Percentiles rank a stretch among this genome's conserved stretches.
These are phyloP conservation scores for Lacanobia oleracea DNA, from an alignment of 2,888 invertebrate genomes.

Conservation along the genomic window DNA sequence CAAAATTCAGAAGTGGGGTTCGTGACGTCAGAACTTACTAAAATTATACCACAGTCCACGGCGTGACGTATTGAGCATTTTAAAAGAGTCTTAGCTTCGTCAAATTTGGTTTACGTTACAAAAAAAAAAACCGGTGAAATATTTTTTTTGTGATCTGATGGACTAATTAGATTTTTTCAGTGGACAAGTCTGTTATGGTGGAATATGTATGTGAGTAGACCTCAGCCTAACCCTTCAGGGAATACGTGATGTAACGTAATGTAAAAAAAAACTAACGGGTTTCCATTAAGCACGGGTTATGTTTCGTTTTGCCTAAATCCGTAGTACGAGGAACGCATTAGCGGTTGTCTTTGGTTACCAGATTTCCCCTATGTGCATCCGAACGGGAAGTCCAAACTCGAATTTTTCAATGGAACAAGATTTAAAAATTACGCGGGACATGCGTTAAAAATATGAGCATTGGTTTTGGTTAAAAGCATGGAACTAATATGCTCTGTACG, in stretches of 20 bases:
- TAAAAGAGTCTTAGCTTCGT: too few species aligned
- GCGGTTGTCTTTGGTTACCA: constrained; percentile 57
- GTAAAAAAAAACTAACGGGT: constrained; percentile 13
- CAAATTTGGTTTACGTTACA: too few species aligned
- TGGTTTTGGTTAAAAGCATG: neutral
- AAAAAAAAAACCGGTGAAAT: too few species aligned
- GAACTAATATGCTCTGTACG: neutral
- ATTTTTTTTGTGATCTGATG: too few species aligned
- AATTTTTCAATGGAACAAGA: constrained; percentile 17
- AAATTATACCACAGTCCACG: too few species aligned
- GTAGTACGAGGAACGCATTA: constrained; percentile 71
- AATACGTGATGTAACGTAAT: neutral
- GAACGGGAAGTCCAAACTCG: constrained; percentile 31
- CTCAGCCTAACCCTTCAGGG: neutral
- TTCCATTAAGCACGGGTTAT: constrained; percentile 56
- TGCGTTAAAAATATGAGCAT: neutral
- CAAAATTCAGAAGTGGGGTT: too few species aligned
- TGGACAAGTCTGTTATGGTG: too few species aligned
- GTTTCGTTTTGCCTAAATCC: constrained; percentile 62
- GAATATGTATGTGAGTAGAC: neutral
- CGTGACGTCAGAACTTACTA: too few species aligned
- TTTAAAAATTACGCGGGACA: constrained; percentile 1
- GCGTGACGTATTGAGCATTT: too few species aligned
- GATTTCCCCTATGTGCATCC: constrained; percentile 36
- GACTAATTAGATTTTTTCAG: too few species aligned